Evolutionary conservation across 2,113 vertebrate species (phyloP).

Genomic region (Hippoglossus stenolepis): DNA sequence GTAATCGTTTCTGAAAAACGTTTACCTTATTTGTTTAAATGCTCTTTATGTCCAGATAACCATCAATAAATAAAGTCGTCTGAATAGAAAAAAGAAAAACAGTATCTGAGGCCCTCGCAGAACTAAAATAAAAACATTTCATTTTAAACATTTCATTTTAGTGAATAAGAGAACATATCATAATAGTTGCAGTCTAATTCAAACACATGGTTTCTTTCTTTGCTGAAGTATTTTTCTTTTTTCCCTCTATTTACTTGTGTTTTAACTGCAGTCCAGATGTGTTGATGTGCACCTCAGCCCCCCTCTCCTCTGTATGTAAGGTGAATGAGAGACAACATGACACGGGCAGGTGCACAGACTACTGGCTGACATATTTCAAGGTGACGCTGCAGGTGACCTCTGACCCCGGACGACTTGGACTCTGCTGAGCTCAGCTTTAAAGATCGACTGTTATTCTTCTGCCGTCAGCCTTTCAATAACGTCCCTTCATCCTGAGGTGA

Average conservation of each 20-base stretch:
- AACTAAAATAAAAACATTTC: too few species aligned
- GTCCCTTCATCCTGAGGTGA: constrained; percentile 34
- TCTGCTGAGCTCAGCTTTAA: constrained; percentile 61
- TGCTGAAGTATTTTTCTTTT: not conserved
- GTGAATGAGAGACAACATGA: constrained; percentile 5
- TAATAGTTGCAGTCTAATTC: too few species aligned
- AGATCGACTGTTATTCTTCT: constrained; percentile 67
- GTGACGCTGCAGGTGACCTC: constrained; percentile 60
- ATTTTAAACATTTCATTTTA: too few species aligned
- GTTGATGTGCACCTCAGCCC: not conserved
- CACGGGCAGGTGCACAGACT: not conserved
- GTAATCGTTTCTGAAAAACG: too few species aligned
- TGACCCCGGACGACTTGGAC: constrained; percentile 52
- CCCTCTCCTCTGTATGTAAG: not conserved
- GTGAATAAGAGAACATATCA: too few species aligned
- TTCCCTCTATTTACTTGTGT: not conserved
- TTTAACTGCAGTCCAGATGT: not conserved
- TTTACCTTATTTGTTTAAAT: too few species aligned
- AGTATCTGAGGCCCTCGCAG: too few species aligned
- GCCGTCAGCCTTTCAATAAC: constrained; percentile 54
- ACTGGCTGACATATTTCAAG: constrained; percentile 52
- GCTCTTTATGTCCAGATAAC: too few species aligned
- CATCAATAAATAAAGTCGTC: too few species aligned
- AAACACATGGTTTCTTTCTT: too few species aligned
- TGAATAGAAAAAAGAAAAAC: too few species aligned